Conservation (phyloP, 2,888 invertebrate species). For the Venusia cambrica region DNA sequence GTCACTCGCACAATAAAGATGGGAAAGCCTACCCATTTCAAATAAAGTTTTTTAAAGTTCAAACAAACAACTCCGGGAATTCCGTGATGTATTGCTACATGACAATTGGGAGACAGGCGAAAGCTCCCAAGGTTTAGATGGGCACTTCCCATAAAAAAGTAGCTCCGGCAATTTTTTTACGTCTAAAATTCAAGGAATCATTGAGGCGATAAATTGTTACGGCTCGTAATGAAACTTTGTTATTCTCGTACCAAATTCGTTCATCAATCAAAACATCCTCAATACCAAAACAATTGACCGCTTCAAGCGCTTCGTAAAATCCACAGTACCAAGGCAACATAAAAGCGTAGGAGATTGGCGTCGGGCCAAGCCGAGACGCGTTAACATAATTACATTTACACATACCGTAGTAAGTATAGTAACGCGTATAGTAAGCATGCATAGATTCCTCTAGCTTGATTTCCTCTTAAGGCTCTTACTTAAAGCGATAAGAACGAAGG, state of each 20-base stretch:
- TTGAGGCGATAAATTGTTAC: too few species aligned
- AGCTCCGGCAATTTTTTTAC: too few species aligned
- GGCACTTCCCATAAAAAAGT: too few species aligned
- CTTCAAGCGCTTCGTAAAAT: constrained; percentile 6
- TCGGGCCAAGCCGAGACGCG: constrained; percentile 30
- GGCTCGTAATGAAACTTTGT: not conserved
- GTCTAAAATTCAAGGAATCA: too few species aligned
- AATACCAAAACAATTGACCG: constrained; percentile 21
- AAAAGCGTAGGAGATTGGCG: constrained; percentile 34
- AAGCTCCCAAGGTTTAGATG: too few species aligned
- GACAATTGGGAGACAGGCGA: too few species aligned
- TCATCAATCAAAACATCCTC: constrained; percentile 9
- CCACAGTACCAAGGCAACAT: constrained; percentile 36
- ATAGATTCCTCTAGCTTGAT: constrained; percentile 34
- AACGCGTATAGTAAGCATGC: constrained; percentile 30
- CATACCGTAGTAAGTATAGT: constrained; percentile 22
- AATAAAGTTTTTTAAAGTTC: too few species aligned
- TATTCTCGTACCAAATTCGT: constrained; percentile 5
- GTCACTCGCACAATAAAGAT: too few species aligned
- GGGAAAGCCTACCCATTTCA: too few species aligned
- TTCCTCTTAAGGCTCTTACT: constrained; percentile 18
- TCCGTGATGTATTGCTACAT: too few species aligned
- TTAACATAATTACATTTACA: constrained; percentile 37
- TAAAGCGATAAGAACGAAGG: constrained; percentile 14
- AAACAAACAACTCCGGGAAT: too few species aligned